Evolutionary conservation across 2,888 invertebrate genomes (phyloP).

Genomic region (Drymonia ruficornis): DNA sequence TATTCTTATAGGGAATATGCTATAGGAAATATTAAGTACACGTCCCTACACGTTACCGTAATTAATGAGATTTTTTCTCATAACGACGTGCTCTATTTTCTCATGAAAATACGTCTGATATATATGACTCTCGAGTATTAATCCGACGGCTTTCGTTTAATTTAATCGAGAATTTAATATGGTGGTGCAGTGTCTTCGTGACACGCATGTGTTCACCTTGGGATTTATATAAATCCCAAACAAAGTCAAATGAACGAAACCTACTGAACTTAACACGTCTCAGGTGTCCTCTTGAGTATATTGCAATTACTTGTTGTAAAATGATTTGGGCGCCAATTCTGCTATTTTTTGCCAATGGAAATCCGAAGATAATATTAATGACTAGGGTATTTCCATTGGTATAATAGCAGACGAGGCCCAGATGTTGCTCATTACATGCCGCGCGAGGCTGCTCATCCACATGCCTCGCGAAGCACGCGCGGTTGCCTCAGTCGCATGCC

Average conservation of each 20-base stretch:
- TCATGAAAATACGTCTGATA: background rate
- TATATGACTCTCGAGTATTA: background rate
- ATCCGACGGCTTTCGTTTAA: background rate
- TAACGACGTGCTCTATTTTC: background rate
- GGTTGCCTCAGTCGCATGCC: no score
- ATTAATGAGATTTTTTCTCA: background rate
- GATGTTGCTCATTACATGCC: no score
- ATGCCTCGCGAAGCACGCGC: no score
- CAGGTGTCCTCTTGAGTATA: conserved; percentile 11
- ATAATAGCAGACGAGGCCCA: no score
- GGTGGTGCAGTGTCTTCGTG: background rate
- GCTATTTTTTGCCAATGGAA: no score
- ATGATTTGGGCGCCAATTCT: no score
- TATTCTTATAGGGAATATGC: background rate
- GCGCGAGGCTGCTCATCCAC: no score
- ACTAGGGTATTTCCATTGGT: no score
- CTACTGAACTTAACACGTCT: conserved; percentile 13
- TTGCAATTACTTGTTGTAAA: background rate
- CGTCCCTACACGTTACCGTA: background rate
- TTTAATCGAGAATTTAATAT: background rate
- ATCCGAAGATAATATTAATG: no score
- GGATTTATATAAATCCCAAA: conserved; percentile 20
- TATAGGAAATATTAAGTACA: background rate
- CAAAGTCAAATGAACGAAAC: conserved; percentile 17
- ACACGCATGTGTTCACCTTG: background rate